Base-by-base conservation (phyloP, 30 jellyfish, hydroid and myxozoan species). In the Nemopilema nomurai region DNA sequence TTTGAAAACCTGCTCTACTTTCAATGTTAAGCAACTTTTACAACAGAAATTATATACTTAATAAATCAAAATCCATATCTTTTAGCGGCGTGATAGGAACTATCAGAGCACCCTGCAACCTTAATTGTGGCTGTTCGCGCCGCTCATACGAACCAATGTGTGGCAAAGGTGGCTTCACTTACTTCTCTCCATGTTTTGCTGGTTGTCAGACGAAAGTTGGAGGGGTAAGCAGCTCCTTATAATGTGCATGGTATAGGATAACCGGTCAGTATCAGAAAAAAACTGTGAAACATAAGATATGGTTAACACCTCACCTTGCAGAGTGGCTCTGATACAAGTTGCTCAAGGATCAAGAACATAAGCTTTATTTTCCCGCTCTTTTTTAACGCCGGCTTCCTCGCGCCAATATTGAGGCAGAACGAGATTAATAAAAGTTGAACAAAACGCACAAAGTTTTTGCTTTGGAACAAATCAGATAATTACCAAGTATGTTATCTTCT, bases 131-230 rank as follows among this genome's bases (percentile, higher is more conserved):
- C 26, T 89, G 97, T 28, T 52, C 90, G 0, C 66, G 82, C 21
- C 85, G 79, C 8, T 57, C 75, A 25, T 89, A 66, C 52, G 76
- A 57, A 8, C 96, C 96, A 4, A 74, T 89, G 21, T 89, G 96
- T 68, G 96, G 96, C 0, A 52, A 41, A 24, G 96, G 80, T 66
- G 89, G 96, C 25, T 31, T 51, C 64, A 89, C 92, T 0, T 89
- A 89, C 57, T 89, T 77, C 74, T 89, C 96, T 32, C 90, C 96
- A 18, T 89, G 96, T 53, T 76, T 66, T 69, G 96, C 96, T 30
- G 96, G 96, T 23, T 89, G 96, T 63, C 75, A 69, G 41, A 17
- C 33, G 51, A 82, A 52, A 33, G 69, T 26, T 26, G 57, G 57
- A 41, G 67, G 69, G 19, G 87, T 77, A 41, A 77, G 87, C 62